Percentiles rank a stretch among this genome's conserved stretches.
These are phyloP conservation scores for Lepeophtheirus salmonis DNA, from an alignment of 1,140 invertebrate species.

Conservation along the genomic window DNA sequence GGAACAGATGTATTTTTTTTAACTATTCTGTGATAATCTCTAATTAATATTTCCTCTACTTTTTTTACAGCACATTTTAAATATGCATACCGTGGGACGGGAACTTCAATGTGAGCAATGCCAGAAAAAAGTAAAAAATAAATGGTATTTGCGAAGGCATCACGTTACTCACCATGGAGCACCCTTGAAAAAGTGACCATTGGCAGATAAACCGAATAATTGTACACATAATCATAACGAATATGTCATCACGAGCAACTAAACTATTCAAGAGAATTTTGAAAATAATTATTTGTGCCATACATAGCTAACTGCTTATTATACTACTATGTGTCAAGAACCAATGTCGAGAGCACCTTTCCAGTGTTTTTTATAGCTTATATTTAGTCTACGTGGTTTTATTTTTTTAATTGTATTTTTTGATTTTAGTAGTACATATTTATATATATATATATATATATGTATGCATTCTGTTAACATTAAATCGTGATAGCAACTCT, in stretches of 20 bases:
- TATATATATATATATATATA: too few relatives aligned
- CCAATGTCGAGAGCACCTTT: neutral
- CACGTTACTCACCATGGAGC: slow-evolving; percentile 25
- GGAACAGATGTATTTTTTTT: neutral
- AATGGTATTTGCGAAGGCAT: slow-evolving; percentile 25
- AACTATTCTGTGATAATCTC: neutral
- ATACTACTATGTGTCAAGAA: neutral
- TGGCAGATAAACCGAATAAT: neutral
- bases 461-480: too few relatives aligned
- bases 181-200: slow-evolving; percentile 22
- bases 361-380: neutral
- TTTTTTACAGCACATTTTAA: slow-evolving; percentile 24
- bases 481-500: too few relatives aligned
- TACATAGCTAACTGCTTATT: too few relatives aligned
- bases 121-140: slow-evolving; percentile 25
- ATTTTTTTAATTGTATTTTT: too few relatives aligned
- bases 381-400: too few relatives aligned
- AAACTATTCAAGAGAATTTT: too few relatives aligned
- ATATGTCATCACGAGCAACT: too few relatives aligned
- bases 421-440: too few relatives aligned
- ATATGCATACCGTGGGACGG: slow-evolving; percentile 24
- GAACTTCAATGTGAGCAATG: slow-evolving; percentile 24
- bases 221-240: too few relatives aligned
- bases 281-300: too few relatives aligned
- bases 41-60: neutral